Evolutionary conservation across 92 coral and sea anemone species (phyloP).

Genomic region (Umimayanthus chanpuru): DNA sequence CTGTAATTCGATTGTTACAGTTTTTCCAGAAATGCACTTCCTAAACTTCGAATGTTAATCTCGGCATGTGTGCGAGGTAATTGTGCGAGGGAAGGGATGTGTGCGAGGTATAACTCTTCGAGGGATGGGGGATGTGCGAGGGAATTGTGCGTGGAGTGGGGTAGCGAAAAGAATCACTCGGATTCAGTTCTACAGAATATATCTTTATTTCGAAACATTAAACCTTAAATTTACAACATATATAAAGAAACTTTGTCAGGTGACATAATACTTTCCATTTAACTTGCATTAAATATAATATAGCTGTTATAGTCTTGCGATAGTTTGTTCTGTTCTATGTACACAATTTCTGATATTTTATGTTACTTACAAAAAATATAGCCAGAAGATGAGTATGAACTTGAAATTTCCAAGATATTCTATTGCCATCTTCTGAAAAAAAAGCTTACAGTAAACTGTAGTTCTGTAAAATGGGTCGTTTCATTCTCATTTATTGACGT

Average conservation of each 20-base stretch:
- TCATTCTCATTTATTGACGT: no score
- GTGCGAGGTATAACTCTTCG: no score
- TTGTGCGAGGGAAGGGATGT: no score
- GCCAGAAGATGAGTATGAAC: not conserved
- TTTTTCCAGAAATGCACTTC: no score
- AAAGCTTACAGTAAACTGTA: not conserved
- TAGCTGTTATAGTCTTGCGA: not conserved
- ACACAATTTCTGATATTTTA: not conserved
- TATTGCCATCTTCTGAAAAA: not conserved
- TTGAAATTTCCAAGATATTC: not conserved
- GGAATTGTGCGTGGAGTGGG: not conserved
- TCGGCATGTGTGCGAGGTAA: no score
- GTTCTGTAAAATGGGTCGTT: not conserved
- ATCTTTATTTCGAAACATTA: not conserved
- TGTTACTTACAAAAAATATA: not conserved
- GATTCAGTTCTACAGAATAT: not conserved
- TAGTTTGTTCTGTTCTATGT: not conserved
- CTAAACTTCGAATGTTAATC: no score
- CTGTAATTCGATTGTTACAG: not conserved
- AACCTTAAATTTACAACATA: not conserved
- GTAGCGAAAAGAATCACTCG: not conserved
- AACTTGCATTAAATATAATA: conserved; percentile 16
- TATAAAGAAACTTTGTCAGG: not conserved
- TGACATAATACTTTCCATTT: not conserved
- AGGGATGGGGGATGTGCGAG: no score